Evolutionary conservation across 1,140 invertebrate species (phyloP).

Genomic region (Planococcus citri): DNA sequence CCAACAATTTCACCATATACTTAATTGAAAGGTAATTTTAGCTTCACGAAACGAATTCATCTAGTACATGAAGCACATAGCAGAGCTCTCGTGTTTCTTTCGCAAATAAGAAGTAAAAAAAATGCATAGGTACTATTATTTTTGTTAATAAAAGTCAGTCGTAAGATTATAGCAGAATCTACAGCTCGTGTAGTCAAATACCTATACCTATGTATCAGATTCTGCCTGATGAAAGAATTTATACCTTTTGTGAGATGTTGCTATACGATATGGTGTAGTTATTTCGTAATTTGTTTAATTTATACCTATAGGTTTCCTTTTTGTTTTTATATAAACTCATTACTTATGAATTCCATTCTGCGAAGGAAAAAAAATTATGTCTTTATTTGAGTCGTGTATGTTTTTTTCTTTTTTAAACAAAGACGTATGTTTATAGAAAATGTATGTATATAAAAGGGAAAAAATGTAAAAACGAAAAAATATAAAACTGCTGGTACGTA

Average conservation of each 20-base stretch:
- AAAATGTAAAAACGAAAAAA: neutral
- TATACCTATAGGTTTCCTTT: neutral
- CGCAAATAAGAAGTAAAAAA: neutral
- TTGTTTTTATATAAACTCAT: neutral
- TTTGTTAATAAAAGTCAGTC: neutral
- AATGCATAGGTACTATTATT: neutral
- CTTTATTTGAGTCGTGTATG: neutral
- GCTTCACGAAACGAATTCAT: too few species aligned
- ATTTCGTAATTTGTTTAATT: neutral
- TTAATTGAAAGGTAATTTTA: neutral
- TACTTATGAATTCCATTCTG: neutral
- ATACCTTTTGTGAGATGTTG: neutral
- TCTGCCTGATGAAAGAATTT: neutral
- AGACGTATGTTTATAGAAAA: neutral
- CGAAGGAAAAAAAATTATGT: neutral
- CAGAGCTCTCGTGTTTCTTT: neutral
- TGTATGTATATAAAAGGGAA: neutral
- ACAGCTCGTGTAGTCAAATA: neutral
- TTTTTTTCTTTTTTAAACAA: neutral
- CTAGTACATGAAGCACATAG: neutral
- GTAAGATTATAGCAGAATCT: neutral
- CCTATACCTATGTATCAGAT: too few species aligned
- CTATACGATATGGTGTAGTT: neutral
- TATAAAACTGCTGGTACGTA: neutral
- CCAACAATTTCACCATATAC: neutral